A percentile compares a stretch with the other conserved stretches of the same genome.
Evolutionary conservation across 2,888 invertebrate genomes (phyloP).

Genomic region (Romanomermis culicivorax): DNA sequence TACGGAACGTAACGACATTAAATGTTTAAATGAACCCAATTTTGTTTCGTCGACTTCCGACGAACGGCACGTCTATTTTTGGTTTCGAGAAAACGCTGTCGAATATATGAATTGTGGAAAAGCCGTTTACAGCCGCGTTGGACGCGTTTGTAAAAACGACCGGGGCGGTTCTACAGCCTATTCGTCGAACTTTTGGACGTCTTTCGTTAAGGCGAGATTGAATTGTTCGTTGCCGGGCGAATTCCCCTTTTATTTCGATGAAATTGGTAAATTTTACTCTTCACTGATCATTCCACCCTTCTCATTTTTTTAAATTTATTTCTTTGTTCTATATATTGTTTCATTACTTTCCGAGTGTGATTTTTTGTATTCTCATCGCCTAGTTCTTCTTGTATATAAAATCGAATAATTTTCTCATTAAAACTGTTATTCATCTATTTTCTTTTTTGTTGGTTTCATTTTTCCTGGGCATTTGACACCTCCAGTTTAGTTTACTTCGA

Average conservation of each 20-base stretch:
- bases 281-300: no score
- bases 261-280: constrained; percentile 11
- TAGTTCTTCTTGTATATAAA: no score
- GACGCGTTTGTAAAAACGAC: constrained; percentile 65
- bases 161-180: neutral
- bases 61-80: constrained; percentile 60
- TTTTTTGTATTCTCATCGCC: no score
- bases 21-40: constrained; percentile 71
- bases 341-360: no score
- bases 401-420: no score
- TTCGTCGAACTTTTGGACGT: neutral
- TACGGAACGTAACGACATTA: constrained; percentile 73
- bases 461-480: no score
- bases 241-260: constrained; percentile 3
- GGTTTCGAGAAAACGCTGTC: constrained; percentile 86
- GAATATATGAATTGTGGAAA: constrained; percentile 82
- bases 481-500: no score
- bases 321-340: no score
- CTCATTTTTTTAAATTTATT: no score
- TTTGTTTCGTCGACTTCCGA: constrained; percentile 72
- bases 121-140: constrained; percentile 83
- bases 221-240: constrained; percentile 3
- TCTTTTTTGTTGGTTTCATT: no score
- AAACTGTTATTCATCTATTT: no score
- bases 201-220: neutral